Evolutionary conservation across 2,888 invertebrate species (phyloP).

Genomic region (Microplitis manilae): DNA sequence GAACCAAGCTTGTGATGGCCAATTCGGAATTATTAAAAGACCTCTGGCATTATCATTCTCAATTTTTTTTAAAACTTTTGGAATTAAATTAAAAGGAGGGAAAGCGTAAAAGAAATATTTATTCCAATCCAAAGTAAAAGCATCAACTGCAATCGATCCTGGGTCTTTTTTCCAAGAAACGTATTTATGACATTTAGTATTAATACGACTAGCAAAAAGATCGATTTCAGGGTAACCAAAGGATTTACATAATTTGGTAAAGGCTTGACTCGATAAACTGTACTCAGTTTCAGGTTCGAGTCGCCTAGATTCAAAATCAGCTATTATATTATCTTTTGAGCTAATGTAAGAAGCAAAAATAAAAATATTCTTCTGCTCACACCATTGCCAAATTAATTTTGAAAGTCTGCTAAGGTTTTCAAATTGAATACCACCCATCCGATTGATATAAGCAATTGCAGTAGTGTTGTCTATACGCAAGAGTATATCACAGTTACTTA

Average conservation of each 20-base stretch:
- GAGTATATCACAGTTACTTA: constrained; percentile 28
- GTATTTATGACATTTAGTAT: constrained; percentile 22
- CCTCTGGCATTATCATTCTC: too few relatives aligned
- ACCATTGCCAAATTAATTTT: constrained; percentile 39
- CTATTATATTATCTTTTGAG: constrained; percentile 20
- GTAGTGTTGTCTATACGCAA: constrained; percentile 46
- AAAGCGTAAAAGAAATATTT: too few relatives aligned
- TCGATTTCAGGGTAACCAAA: constrained; percentile 32
- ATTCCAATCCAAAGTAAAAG: too few relatives aligned
- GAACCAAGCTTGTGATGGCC: too few relatives aligned
- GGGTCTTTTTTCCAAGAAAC: constrained; percentile 18
- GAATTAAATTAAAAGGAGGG: too few relatives aligned
- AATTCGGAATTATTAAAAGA: too few relatives aligned
- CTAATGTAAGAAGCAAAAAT: constrained; percentile 34
- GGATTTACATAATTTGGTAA: constrained; percentile 3
- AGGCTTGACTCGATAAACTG: constrained; percentile 17
- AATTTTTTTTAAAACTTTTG: too few relatives aligned
- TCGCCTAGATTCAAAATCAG: constrained; percentile 27
- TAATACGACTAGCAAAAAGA: constrained; percentile 23
- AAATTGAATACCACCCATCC: constrained; percentile 38
- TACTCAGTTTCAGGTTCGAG: constrained; percentile 32
- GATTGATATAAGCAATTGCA: constrained; percentile 44
- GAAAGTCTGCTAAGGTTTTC: constrained; percentile 27
- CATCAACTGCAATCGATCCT: not conserved
- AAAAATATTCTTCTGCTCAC: constrained; percentile 30